A percentile compares a stretch with the other conserved stretches of the same genome.
Evolutionary conservation across 2,113 vertebrate genomes (phyloP).

Genomic region (Trogon surrucura): DNA sequence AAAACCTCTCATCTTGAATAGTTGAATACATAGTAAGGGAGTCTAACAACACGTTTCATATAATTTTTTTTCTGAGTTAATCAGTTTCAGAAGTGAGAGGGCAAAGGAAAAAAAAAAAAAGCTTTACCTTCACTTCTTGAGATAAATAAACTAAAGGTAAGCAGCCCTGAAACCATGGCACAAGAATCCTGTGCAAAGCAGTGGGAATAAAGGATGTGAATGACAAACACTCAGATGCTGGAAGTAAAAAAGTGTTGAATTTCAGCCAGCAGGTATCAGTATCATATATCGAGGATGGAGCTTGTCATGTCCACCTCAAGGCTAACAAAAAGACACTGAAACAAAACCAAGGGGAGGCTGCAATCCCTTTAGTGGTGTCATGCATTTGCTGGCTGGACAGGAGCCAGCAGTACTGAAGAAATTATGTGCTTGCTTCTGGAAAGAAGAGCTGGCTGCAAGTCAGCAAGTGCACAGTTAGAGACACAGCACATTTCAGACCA

Average conservation of each 20-base stretch:
- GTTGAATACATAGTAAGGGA: not conserved
- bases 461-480: not conserved
- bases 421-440: not conserved
- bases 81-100: not conserved
- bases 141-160: not conserved
- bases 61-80: not conserved
- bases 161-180: not conserved
- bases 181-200: not conserved
- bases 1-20: not conserved
- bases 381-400: not conserved
- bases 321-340: not conserved
- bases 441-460: not conserved
- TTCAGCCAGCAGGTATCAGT: not conserved
- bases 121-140: not conserved
- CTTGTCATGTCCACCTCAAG: not conserved
- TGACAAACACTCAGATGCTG: not conserved
- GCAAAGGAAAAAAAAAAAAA: not conserved
- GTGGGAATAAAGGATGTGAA: not conserved
- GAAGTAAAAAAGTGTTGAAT: not conserved
- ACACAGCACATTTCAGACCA: accelerated
- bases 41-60: not conserved
- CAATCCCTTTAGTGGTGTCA: not conserved
- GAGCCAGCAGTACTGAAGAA: not conserved
- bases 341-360: not conserved
- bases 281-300: not conserved